These are phyloP conservation scores for human (Homo sapiens) DNA, from an alignment of 2,113 vertebrate genomes.

Conservation along the genomic window GRCh38 chr2:156683001-156683500, in stretches of 20 bases:
- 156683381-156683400: slow-evolving; percentile 87
- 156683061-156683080: not conserved
- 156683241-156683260: slow-evolving; percentile 97
- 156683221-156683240: slow-evolving; percentile 95
- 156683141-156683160: slow-evolving; percentile 84
- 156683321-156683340: slow-evolving; percentile 99
- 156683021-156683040: slow-evolving; percentile 5
- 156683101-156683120: slow-evolving; percentile 81
- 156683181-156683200: slow-evolving; percentile 86
- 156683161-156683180: slow-evolving; percentile 79
- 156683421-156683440: slow-evolving; percentile 90
- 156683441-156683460: slow-evolving; percentile 89
- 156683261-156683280: slow-evolving; percentile 99
- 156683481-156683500: slow-evolving; percentile 85
- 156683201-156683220: slow-evolving; percentile 90
- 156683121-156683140: slow-evolving; percentile 85
- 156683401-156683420: slow-evolving; percentile 85
- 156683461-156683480: slow-evolving; percentile 84
- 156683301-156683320: slow-evolving; percentile 99
- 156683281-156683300: slow-evolving; percentile 99
- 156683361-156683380: slow-evolving; percentile 95
- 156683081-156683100: slow-evolving; percentile 71
- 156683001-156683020: slow-evolving; percentile 11
- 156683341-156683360: slow-evolving; percentile 99
- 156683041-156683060: not conserved